phyloP scores from a whole-genome alignment of 1,140 invertebrate genomes.

The Drosophila ohnishii region DNA sequence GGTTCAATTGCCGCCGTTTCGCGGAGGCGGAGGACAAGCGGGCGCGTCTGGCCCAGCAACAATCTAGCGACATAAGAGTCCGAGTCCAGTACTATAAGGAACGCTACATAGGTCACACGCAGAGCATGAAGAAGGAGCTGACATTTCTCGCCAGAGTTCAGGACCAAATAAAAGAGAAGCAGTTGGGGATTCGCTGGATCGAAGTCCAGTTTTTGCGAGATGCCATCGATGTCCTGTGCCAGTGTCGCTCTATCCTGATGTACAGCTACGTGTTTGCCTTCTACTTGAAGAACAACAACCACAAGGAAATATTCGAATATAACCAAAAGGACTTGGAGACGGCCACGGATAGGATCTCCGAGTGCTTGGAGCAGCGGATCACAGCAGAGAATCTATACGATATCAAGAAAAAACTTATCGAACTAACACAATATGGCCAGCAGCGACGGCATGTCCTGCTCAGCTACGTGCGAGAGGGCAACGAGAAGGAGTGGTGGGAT shows the following conservation, averaged over 20 bases:
- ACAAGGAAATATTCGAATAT: constrained; percentile 99
- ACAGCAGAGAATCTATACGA: constrained; percentile 97
- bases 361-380: constrained; percentile 98
- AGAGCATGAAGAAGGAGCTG: constrained; percentile 97
- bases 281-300: constrained; percentile 98
- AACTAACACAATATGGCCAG: constrained; percentile 96
- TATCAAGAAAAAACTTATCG: constrained; percentile 99
- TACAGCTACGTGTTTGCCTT: constrained; percentile 99
- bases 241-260: constrained; percentile 98
- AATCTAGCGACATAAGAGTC: constrained; percentile 91
- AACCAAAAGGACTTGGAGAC: constrained; percentile 99
- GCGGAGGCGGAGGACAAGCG: constrained; percentile 98
- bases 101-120: constrained; percentile 99
- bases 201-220: constrained; percentile 99
- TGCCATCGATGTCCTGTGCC: constrained; percentile 98
- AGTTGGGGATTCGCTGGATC: constrained; percentile 99
- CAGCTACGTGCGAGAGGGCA: constrained; percentile 99
- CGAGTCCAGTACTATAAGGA: constrained; percentile 97
- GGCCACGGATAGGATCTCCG: constrained; percentile 97
- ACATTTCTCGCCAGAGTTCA: constrained; percentile 96
- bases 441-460: constrained; percentile 93
- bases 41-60: constrained; percentile 96
- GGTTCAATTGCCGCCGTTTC: constrained; percentile 99
- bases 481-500: constrained; percentile 99
- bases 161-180: constrained; percentile 99